Evolutionary conservation across 2,888 invertebrate genomes (phyloP), one percentile per base, ranked within the genome.

Genomic region (Azorinus chamasolen): DNA sequence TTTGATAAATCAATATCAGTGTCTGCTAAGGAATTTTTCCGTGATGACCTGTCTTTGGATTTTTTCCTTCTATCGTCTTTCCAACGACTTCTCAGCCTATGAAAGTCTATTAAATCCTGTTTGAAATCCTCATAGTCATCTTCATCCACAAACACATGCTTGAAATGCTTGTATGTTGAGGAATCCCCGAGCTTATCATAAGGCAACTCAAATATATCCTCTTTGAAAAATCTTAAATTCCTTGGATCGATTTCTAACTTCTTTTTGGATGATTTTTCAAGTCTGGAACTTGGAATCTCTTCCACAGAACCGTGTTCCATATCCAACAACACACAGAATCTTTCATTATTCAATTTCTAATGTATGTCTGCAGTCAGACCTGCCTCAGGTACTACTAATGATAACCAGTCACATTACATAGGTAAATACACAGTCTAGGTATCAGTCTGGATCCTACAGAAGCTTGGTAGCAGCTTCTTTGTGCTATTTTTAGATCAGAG

Each of bases 41-140:
- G 22, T n/a, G n/a, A n/a, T 18, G 54, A 22, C 10, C 70, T 51
- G 51, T 65, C 75, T 45, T 65, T 58, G 8, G 77, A 79, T 16
- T 77, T 62, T 57, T 83, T 79, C 50, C 58, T 79, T 32, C 77
- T 54, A 14, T 74, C 70, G 57, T 63, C 74, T 61, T 77, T 77
- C 80, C 80, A 81, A 18, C 77, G 46, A 50, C 66, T 71, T 48
- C 71, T 58, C 55, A 71, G 41, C 39, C 65, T 65, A 65, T 81
- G 77, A 63, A 89, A 89, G 66, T 87, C 81, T 27, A 79, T 64
- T 61, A 89, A 79, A 69, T 89, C 89, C 27, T 87, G 86, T 68
- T 89, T 90, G 65, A 90, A 89, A 50, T 90, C 90, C 69, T 90
- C 90, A 78, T 89, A 90, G 70, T 90, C 90, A 16, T 85, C 84